These are phyloP conservation scores for Cyclura pinguis DNA, from an alignment of 2,797 vertebrate genomes.

Conservation along the genomic window DNA sequence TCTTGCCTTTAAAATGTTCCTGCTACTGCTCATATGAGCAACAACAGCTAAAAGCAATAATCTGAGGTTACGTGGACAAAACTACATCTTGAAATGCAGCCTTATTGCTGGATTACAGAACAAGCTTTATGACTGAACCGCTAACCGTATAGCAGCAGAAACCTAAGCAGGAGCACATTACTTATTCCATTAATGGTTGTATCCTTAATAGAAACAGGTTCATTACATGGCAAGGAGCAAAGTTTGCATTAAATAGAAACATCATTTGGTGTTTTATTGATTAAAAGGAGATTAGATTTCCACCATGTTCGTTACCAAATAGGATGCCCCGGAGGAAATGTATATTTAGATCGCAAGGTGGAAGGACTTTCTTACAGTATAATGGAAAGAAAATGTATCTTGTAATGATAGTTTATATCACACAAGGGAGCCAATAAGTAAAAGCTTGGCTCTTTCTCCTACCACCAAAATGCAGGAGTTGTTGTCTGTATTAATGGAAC, in stretches of 20 bases:
- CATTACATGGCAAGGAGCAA: slow-evolving; percentile 77
- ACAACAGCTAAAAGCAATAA: not conserved
- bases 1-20: not conserved
- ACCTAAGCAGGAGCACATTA: slow-evolving; percentile 65
- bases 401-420: slow-evolving; percentile 77
- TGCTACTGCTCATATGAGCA: not conserved
- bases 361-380: slow-evolving; percentile 73
- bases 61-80: slow-evolving; percentile 60
- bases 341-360: slow-evolving; percentile 77
- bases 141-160: slow-evolving; percentile 52
- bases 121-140: slow-evolving; percentile 64
- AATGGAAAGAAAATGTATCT: slow-evolving; percentile 79
- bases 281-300: slow-evolving; percentile 81
- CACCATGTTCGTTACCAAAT: slow-evolving; percentile 77
- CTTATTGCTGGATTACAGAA: slow-evolving; percentile 47
- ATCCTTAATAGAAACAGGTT: slow-evolving; percentile 78
- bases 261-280: slow-evolving; percentile 80
- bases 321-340: slow-evolving; percentile 76
- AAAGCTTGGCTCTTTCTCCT: slow-evolving; percentile 74
- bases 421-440: slow-evolving; percentile 73
- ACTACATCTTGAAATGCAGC: slow-evolving; percentile 29
- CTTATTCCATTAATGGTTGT: slow-evolving; percentile 74
- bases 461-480: slow-evolving; percentile 56
- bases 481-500: slow-evolving; percentile 36
- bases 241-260: slow-evolving; percentile 81